Conservation (phyloP, 2,888 invertebrate genomes). For the Himalopsyche tibetana region DNA sequence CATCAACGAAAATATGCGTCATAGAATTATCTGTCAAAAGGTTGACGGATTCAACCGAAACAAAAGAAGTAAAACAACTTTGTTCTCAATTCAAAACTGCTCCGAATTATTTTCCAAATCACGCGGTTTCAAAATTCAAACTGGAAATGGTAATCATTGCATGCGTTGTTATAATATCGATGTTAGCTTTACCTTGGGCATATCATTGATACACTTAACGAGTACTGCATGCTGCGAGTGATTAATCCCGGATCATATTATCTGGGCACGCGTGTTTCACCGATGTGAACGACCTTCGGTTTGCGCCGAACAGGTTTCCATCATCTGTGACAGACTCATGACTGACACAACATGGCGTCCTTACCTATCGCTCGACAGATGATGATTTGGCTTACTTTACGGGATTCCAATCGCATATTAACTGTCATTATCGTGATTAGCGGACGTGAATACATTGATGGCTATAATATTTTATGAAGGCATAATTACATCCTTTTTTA, state of each 20-base stretch:
- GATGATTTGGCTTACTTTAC: slow-evolving; percentile 6
- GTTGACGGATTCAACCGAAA: too few species aligned
- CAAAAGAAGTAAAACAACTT: too few species aligned
- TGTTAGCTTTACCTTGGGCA: too few species aligned
- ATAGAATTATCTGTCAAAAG: too few species aligned
- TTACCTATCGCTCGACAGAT: neutral
- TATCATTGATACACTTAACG: neutral
- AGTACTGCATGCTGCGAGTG: neutral
- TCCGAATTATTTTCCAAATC: too few species aligned
- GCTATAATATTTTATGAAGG: neutral
- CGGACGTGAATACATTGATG: neutral
- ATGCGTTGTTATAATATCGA: too few species aligned
- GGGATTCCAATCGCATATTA: neutral
- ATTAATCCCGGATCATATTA: neutral
- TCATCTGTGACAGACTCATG: slow-evolving; percentile 29
- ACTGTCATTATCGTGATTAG: neutral
- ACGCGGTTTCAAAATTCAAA: too few species aligned
- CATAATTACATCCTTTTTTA: neutral
- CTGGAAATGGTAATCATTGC: too few species aligned
- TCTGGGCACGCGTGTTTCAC: slow-evolving; percentile 1
- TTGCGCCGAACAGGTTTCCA: neutral
- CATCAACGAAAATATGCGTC: too few species aligned
- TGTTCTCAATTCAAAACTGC: too few species aligned
- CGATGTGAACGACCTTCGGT: slow-evolving; percentile 27
- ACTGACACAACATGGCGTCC: neutral